Percentiles rank a stretch among this genome's conserved stretches.
Evolutionary conservation across 2,888 invertebrate genomes (phyloP).

Genomic region (Troides helena): DNA sequence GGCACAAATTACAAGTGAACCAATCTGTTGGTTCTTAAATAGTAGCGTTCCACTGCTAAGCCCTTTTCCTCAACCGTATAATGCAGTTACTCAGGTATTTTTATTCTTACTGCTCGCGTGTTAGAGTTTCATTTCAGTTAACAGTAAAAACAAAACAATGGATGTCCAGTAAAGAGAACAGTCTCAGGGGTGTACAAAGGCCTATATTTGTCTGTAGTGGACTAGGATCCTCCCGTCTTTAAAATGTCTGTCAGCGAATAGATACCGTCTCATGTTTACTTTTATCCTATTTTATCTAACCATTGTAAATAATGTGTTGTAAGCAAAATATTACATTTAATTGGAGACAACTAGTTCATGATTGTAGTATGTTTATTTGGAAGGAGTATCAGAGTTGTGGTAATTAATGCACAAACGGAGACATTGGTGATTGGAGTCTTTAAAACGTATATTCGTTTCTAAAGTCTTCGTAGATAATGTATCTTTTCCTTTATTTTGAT

Average conservation of each 20-base stretch:
- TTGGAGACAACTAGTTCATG: too few species aligned
- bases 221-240: constrained; percentile 54
- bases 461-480: not conserved
- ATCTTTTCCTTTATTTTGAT: not conserved
- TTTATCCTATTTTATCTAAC: constrained; percentile 17
- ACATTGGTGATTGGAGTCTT: too few species aligned
- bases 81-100: not conserved
- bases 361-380: too few species aligned
- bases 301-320: not conserved
- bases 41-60: constrained; percentile 60
- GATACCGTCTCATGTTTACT: constrained; percentile 53
- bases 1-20: constrained; percentile 67
- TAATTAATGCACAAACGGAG: too few species aligned
- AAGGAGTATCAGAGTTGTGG: not conserved
- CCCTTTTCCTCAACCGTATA: constrained; percentile 57
- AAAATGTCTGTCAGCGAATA: constrained; percentile 72
- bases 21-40: constrained; percentile 63
- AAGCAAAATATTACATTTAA: too few species aligned
- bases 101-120: not conserved
- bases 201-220: constrained; percentile 64
- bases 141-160: not conserved
- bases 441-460: not conserved
- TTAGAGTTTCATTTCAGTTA: constrained; percentile 14
- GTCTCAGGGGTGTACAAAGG: constrained; percentile 64
- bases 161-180: constrained; percentile 39